These are phyloP conservation scores for Melanerpes aurifrons DNA, from an alignment of 2,113 vertebrate species.

Conservation along the genomic window DNA sequence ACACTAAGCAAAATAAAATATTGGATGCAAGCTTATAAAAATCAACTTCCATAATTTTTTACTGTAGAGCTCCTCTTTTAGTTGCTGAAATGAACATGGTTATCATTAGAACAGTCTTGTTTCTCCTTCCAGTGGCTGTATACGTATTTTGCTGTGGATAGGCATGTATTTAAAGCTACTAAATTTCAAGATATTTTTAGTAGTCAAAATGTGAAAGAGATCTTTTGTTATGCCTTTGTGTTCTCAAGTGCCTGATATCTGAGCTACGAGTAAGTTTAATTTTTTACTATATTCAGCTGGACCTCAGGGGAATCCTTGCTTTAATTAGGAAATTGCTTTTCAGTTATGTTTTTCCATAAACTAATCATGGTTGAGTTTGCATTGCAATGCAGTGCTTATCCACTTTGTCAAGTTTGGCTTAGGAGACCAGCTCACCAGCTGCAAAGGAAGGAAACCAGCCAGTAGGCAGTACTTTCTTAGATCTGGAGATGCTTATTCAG, in stretches of 20 bases:
- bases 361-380: neutral
- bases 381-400: neutral
- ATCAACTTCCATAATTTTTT: neutral
- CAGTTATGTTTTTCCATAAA: neutral
- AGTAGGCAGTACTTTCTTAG: neutral
- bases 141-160: neutral
- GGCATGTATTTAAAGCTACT: neutral
- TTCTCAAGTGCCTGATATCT: neutral
- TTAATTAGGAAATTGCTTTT: conserved; percentile 44
- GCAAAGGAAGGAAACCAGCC: neutral
- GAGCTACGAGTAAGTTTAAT: neutral
- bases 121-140: neutral
- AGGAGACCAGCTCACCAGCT: neutral
- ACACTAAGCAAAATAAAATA: neutral
- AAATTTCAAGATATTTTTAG: neutral
- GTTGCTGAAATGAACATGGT: neutral
- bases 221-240: neutral
- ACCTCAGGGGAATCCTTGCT: neutral
- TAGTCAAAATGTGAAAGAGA: neutral
- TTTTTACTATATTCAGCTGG: conserved; percentile 13
- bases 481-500: neutral
- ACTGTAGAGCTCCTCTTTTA: neutral
- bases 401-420: neutral
- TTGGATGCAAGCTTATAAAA: neutral
- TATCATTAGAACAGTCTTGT: neutral